phyloP scores from a whole-genome alignment of 2,888 invertebrate genomes.

The Temnothorax unifasciatus region DNA sequence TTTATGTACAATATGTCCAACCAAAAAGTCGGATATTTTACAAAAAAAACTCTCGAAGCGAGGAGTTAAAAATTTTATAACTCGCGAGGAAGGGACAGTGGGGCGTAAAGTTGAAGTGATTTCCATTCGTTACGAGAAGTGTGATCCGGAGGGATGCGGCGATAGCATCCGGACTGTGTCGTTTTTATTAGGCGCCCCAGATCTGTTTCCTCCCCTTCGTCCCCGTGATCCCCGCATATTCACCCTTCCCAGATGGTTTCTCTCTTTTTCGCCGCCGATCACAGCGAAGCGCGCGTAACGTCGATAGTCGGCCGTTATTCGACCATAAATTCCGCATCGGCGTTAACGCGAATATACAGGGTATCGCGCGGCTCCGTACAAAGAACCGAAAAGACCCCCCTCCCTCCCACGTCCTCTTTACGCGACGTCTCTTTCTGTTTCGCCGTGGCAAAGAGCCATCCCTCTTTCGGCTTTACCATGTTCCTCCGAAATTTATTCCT shows the following conservation, averaged over 20 bases:
- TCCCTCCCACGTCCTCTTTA: slow-evolving; percentile 1
- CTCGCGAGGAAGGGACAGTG: background rate
- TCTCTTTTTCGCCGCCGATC: slow-evolving; percentile 28
- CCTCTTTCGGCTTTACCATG: slow-evolving; percentile 65
- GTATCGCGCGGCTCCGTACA: slow-evolving; percentile 58
- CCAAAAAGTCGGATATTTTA: slow-evolving; percentile 14
- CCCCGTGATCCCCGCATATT: slow-evolving; percentile 22
- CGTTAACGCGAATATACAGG: slow-evolving; percentile 71
- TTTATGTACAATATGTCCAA: background rate
- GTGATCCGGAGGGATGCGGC: slow-evolving; percentile 47
- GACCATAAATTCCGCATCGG: slow-evolving; percentile 79
- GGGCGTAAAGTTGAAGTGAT: slow-evolving; percentile 41
- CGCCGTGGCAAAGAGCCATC: slow-evolving; percentile 43
- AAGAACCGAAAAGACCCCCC: slow-evolving; percentile 51
- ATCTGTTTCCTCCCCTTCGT: slow-evolving; percentile 17
- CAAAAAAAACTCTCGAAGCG: background rate
- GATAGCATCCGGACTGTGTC: slow-evolving; percentile 37
- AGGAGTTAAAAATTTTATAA: slow-evolving; percentile 22
- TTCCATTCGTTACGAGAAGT: slow-evolving; percentile 49
- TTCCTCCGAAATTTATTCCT: slow-evolving; percentile 65
- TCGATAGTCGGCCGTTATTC: slow-evolving; percentile 78
- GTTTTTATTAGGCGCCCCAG: slow-evolving; percentile 63
- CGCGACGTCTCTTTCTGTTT: slow-evolving; percentile 58
- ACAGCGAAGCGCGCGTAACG: slow-evolving; percentile 56
- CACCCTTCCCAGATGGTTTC: background rate